Conservation (phyloP, 2,113 vertebrate species). For the Antigone vipio region DNA sequence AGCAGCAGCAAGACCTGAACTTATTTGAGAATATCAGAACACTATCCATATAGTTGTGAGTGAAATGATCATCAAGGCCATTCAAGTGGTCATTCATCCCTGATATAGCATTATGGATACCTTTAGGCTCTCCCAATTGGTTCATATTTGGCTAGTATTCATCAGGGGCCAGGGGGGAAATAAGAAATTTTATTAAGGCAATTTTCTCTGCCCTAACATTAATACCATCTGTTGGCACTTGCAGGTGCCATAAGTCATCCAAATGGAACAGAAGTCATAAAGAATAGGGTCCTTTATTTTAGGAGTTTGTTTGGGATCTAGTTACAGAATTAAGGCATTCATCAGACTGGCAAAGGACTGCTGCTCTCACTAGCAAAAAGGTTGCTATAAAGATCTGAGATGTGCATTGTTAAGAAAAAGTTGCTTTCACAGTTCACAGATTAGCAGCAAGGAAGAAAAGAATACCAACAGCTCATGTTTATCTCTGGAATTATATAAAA, state of each 20-base stretch:
- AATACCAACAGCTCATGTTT: not conserved
- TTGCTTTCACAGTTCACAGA: not conserved
- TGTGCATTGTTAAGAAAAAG: not conserved
- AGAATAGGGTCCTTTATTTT: not conserved
- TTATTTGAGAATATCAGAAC: not conserved
- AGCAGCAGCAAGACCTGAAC: not conserved
- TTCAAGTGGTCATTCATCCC: not conserved
- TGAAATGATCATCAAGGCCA: not conserved
- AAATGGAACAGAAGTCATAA: not conserved
- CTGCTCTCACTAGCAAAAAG: not conserved
- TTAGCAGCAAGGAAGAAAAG: not conserved
- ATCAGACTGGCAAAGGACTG: not conserved
- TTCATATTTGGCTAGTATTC: not conserved
- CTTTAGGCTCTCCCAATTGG: not conserved
- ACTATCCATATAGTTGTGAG: not conserved
- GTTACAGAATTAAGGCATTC: too few species aligned
- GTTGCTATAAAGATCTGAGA: not conserved
- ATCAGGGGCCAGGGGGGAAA: too few species aligned
- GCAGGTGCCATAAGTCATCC: too few species aligned
- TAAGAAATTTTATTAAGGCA: too few species aligned
- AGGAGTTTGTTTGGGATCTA: too few species aligned
- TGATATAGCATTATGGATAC: not conserved
- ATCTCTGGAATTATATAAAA: not conserved
- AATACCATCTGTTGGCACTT: too few species aligned
- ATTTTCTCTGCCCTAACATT: too few species aligned